These are phyloP conservation scores for Pempheris klunzingeri DNA, from an alignment of 2,797 vertebrate species.

Conservation along the genomic window DNA sequence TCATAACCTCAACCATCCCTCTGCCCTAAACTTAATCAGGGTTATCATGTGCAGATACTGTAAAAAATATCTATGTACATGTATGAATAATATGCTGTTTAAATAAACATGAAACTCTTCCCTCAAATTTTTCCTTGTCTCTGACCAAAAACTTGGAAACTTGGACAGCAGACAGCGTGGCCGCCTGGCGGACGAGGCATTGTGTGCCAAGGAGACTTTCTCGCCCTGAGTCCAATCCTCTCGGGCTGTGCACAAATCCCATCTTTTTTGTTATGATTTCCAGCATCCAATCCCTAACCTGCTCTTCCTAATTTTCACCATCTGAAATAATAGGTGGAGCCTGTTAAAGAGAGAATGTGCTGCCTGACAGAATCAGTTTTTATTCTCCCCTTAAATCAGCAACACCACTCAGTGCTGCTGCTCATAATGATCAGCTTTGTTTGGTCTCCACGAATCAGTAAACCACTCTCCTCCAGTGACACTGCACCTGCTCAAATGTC, in stretches of 20 bases:
- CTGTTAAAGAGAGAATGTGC: constrained; percentile 13
- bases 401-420: neutral
- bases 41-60: neutral
- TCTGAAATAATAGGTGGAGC: constrained; percentile 12
- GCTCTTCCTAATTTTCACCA: constrained; percentile 7
- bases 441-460: constrained; percentile 43
- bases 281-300: neutral
- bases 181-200: neutral
- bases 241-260: constrained; percentile 2
- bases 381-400: constrained; percentile 19
- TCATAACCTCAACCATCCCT: neutral
- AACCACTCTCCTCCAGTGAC: constrained; percentile 5
- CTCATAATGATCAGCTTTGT: constrained; percentile 44
- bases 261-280: constrained; percentile 2
- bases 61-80: neutral
- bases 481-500: constrained; percentile 31
- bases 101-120: constrained; percentile 11
- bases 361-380: constrained; percentile 4
- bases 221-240: constrained; percentile 1
- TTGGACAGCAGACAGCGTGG: constrained; percentile 7
- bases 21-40: neutral
- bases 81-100: neutral
- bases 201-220: neutral
- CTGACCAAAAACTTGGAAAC: neutral
- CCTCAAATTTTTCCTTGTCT: neutral